These are phyloP conservation scores for Microplitis deprimator DNA, from an alignment of 2,888 invertebrate genomes.

Conservation along the genomic window DNA sequence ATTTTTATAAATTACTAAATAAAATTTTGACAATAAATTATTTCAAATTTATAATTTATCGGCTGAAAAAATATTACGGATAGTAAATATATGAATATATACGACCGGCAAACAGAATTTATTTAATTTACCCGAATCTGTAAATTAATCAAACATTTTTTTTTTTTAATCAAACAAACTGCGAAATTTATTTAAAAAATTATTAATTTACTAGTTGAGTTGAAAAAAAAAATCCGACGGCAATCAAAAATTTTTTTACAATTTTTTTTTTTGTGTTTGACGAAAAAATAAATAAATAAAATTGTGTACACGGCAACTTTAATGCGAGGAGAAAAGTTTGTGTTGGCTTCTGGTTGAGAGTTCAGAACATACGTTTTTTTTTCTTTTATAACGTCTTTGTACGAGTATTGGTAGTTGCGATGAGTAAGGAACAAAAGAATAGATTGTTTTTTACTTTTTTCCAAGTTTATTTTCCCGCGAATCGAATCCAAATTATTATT, in stretches of 20 bases:
- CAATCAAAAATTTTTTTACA: not conserved
- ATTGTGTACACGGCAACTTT: conserved; percentile 3
- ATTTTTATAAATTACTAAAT: too few species aligned
- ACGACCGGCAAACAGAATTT: too few species aligned
- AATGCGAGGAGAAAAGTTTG: conserved; percentile 4
- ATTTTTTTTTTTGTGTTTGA: conserved; percentile 2
- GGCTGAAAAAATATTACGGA: too few species aligned
- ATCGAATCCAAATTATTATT: not conserved
- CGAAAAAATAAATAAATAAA: not conserved
- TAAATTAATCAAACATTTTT: too few species aligned
- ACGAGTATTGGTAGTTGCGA: not conserved
- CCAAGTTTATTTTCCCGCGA: not conserved
- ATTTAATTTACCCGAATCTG: too few species aligned
- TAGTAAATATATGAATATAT: too few species aligned
- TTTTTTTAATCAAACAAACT: too few species aligned
- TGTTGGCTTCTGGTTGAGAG: not conserved
- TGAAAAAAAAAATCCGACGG: not conserved
- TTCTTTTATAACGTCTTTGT: not conserved
- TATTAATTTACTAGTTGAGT: too few species aligned
- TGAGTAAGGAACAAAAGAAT: not conserved
- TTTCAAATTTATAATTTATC: too few species aligned
- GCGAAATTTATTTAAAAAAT: too few species aligned
- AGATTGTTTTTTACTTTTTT: not conserved
- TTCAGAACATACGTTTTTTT: not conserved
- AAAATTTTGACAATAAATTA: too few species aligned